These are phyloP conservation scores for Nothoprocta perdicaria DNA, from an alignment of 2,113 vertebrate species.

Conservation along the genomic window DNA sequence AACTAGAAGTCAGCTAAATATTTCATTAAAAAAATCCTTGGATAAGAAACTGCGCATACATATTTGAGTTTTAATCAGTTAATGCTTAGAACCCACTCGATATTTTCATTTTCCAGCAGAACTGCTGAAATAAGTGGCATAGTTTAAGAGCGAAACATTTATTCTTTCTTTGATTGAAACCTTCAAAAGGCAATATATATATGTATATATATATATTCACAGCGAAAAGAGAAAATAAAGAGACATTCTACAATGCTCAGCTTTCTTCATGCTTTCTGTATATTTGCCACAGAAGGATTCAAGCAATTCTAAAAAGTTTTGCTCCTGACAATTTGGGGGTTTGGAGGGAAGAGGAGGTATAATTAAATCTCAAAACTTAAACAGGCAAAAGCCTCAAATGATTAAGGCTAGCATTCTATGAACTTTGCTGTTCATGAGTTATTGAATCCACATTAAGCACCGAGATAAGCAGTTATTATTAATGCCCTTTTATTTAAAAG, in stretches of 20 bases:
- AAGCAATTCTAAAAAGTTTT: background rate
- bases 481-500: constrained; percentile 58
- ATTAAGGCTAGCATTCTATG: constrained; percentile 60
- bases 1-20: constrained; percentile 71
- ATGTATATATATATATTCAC: background rate
- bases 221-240: background rate
- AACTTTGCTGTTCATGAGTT: constrained; percentile 58
- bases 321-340: background rate
- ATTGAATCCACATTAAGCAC: constrained; percentile 29
- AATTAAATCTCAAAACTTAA: constrained; percentile 64
- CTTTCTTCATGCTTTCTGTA: background rate
- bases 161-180: background rate
- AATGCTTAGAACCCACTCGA: background rate
- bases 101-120: constrained; percentile 33
- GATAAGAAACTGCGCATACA: background rate
- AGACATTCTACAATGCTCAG: background rate
- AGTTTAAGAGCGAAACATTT: background rate
- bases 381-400: constrained; percentile 50
- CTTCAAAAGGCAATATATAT: background rate
- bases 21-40: constrained; percentile 29
- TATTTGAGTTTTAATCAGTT: constrained; percentile 21
- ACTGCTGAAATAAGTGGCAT: background rate
- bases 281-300: background rate
- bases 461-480: constrained; percentile 42
- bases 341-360: background rate